Evolutionary conservation across 2,113 vertebrate genomes (phyloP).

Genomic region (Paratilapia polleni): DNA sequence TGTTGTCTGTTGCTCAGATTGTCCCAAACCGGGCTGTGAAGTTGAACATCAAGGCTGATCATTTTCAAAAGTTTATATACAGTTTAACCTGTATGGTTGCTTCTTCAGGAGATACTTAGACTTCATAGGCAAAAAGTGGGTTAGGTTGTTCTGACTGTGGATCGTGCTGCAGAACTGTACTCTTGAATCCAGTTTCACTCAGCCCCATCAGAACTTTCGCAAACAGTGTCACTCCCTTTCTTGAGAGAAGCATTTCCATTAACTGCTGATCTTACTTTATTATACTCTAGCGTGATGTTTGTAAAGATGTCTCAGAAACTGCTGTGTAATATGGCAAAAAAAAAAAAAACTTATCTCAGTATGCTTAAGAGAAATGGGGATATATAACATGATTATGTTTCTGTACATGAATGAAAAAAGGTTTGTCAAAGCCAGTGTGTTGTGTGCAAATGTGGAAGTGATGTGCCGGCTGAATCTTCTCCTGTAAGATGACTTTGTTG

Average conservation of each 20-base stretch:
- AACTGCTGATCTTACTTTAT: conserved; percentile 4
- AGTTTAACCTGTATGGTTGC: no score
- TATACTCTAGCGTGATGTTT: conserved; percentile 2
- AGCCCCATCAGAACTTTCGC: background rate
- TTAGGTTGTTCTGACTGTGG: background rate
- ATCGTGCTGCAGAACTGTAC: background rate
- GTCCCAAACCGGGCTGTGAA: fast-evolving
- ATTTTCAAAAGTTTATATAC: no score
- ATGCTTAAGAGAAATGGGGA: background rate
- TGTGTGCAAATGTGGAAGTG: background rate
- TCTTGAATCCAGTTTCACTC: background rate
- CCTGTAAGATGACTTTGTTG: background rate
- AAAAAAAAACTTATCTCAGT: no score
- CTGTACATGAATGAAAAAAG: background rate
- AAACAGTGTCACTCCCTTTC: background rate
- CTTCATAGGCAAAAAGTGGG: background rate
- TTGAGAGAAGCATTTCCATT: background rate
- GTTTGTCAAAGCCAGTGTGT: fast-evolving
- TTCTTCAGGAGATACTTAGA: no score
- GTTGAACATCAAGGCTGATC: background rate
- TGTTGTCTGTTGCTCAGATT: background rate
- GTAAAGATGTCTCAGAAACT: background rate
- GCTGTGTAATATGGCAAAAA: background rate
- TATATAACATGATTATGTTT: background rate
- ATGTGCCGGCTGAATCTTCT: background rate